Conservation (phyloP, 1,140 invertebrate species). For the Carposina sasakii region DNA sequence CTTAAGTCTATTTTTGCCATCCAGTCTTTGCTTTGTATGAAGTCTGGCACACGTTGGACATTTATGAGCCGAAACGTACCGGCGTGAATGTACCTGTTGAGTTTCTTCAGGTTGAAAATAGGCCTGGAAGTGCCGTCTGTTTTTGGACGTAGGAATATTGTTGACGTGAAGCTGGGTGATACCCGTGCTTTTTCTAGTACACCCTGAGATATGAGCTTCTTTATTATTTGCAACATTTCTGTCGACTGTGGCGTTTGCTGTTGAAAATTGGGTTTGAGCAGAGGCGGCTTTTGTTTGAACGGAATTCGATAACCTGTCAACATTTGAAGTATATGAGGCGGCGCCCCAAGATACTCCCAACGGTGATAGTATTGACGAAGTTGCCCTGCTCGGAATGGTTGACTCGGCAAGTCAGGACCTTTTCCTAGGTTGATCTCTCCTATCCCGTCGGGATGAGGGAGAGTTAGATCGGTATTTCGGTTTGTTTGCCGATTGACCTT, state of each 20-base stretch:
- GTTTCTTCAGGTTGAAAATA: slow-evolving; percentile 12
- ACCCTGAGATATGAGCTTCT: slow-evolving; percentile 8
- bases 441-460: too few relatives aligned
- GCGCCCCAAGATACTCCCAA: slow-evolving; percentile 2
- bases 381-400: slow-evolving; percentile 10
- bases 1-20: slow-evolving; percentile 28
- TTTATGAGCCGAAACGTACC: slow-evolving; percentile 31
- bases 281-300: slow-evolving; percentile 16
- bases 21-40: slow-evolving; percentile 31
- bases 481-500: too few relatives aligned
- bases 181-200: slow-evolving; percentile 5
- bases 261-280: slow-evolving; percentile 10
- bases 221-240: slow-evolving; percentile 26
- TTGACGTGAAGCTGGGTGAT: slow-evolving; percentile 10
- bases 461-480: too few relatives aligned
- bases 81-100: slow-evolving; percentile 12
- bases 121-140: slow-evolving; percentile 9
- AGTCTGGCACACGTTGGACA: slow-evolving; percentile 25
- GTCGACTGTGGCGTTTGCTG: slow-evolving; percentile 18
- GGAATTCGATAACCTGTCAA: slow-evolving; percentile 24
- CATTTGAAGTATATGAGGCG: slow-evolving; percentile 18
- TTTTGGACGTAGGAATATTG: slow-evolving; percentile 15
- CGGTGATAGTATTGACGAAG: neutral
- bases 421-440: too few relatives aligned
- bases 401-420: too few relatives aligned